phyloP scores from a whole-genome alignment of 2,113 vertebrate species.

The Paraplagusia blochii region DNA sequence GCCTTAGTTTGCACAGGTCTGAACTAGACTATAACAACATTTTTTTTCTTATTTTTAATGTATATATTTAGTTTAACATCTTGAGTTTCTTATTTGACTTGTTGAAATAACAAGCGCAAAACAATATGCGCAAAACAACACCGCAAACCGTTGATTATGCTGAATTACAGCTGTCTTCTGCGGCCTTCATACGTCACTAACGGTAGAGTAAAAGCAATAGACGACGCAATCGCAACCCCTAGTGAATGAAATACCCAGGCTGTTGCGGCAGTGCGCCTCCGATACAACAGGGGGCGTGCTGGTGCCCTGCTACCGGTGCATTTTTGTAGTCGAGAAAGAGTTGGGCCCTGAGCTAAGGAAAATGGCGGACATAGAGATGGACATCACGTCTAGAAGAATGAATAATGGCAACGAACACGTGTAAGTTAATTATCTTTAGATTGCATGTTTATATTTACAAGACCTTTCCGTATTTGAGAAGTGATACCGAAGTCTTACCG shows the following conservation, averaged over 20 bases:
- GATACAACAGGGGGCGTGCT: slow-evolving; percentile 13
- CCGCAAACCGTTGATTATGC: too few species aligned
- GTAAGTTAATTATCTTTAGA: slow-evolving; percentile 51
- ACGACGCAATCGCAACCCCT: slow-evolving; percentile 15
- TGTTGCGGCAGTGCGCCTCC: slow-evolving; percentile 13
- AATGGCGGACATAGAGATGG: slow-evolving; percentile 75
- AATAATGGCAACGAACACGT: slow-evolving; percentile 76
- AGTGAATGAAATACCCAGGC: slow-evolving; percentile 21
- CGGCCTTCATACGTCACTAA: too few species aligned
- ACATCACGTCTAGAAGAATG: slow-evolving; percentile 71
- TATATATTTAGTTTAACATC: too few species aligned
- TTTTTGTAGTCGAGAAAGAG: slow-evolving; percentile 35
- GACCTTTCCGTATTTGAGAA: accelerated
- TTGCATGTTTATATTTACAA: too few species aligned
- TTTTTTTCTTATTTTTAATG: too few species aligned
- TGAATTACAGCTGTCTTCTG: too few species aligned
- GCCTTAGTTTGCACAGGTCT: too few species aligned
- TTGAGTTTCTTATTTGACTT: too few species aligned
- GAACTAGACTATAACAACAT: too few species aligned
- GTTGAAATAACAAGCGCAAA: too few species aligned
- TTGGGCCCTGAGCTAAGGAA: slow-evolving; percentile 50
- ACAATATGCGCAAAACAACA: too few species aligned
- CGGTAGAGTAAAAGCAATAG: not conserved
- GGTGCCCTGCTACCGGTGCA: not conserved
- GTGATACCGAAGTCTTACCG: accelerated